A percentile compares a stretch with the other conserved stretches of the same genome.
Conservation (phyloP, 2,113 vertebrate species). For the Passer montanus region DNA sequence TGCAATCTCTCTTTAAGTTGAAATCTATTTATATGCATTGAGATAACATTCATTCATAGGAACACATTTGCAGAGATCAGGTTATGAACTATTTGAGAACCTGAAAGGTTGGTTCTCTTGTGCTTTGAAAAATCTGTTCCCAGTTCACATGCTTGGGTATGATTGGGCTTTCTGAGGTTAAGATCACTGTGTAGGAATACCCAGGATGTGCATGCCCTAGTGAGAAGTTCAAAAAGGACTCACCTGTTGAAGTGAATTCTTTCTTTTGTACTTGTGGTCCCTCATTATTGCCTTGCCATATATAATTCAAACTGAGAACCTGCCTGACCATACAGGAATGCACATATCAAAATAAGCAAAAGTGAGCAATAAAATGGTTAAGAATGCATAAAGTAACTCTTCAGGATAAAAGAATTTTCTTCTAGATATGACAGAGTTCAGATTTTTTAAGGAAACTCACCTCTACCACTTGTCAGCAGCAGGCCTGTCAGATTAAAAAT, state of each 20-base stretch:
- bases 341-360: neutral
- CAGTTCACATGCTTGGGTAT: neutral
- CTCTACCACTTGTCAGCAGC: neutral
- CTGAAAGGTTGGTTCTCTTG: neutral
- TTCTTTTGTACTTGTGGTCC: neutral
- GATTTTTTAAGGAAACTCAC: neutral
- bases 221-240: neutral
- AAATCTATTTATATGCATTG: constrained; percentile 17
- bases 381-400: neutral
- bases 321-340: neutral
- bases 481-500: neutral
- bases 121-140: neutral
- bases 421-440: neutral
- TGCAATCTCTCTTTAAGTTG: neutral
- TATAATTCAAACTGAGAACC: neutral
- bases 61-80: neutral
- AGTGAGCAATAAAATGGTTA: neutral
- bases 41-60: constrained; percentile 9
- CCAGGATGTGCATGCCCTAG: neutral
- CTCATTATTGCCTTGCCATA: neutral
- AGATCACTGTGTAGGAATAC: neutral
- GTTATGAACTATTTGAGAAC: neutral
- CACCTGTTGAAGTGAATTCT: neutral
- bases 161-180: neutral
- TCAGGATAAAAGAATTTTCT: neutral